Conservation (phyloP, 2,113 vertebrate genomes). For the Mastomys coucha region DNA sequence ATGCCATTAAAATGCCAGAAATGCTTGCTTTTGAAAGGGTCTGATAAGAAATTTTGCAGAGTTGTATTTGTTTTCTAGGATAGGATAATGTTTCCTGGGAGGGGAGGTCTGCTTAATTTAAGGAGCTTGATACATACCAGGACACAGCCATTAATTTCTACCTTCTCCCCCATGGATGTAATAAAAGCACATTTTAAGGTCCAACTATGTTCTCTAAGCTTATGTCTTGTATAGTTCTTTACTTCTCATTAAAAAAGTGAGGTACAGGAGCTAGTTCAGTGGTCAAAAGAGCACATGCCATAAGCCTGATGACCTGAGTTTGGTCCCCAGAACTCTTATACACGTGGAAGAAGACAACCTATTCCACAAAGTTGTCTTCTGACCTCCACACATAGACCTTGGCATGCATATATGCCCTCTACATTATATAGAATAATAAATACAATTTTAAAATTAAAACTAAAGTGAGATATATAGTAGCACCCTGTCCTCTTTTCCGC, state of each 20-base stretch:
- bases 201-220: slow-evolving; percentile 1
- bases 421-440: not conserved
- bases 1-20: slow-evolving; percentile 63
- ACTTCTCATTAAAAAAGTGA: not conserved
- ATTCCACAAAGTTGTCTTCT: not conserved
- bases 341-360: not conserved
- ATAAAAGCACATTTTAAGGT: slow-evolving; percentile 16
- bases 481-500: not conserved
- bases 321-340: not conserved
- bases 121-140: not conserved
- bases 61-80: slow-evolving; percentile 48
- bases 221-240: not conserved
- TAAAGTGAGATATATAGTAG: not conserved
- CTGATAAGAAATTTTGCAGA: slow-evolving; percentile 57
- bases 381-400: not conserved
- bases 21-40: slow-evolving; percentile 1
- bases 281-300: not conserved
- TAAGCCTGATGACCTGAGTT: not conserved
- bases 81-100: slow-evolving; percentile 41
- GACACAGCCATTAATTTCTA: slow-evolving; percentile 29
- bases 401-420: not conserved
- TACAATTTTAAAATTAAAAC: not conserved
- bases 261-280: not conserved
- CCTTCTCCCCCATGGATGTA: not conserved
- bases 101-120: not conserved